Percentiles rank a stretch among this genome's conserved stretches.
Conservation (phyloP, 1,140 invertebrate genomes). For the Leptoteleia sp. region DNA sequence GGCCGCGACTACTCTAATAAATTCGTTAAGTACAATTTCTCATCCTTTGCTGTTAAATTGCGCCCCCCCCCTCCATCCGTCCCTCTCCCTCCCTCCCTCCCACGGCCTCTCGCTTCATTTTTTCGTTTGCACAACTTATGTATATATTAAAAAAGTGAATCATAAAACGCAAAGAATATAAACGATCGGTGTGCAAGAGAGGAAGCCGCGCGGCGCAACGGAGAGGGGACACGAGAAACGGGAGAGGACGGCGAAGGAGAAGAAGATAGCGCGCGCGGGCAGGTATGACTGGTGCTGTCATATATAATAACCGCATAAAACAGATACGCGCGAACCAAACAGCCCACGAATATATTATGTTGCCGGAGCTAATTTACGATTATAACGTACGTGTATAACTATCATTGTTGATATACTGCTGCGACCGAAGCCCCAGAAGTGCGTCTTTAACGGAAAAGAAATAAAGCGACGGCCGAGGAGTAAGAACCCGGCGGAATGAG, state of each 20-base stretch:
- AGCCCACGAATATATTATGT: slow-evolving; percentile 81
- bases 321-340: slow-evolving; percentile 81
- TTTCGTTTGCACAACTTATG: slow-evolving; percentile 19
- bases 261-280: slow-evolving; percentile 63
- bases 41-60: slow-evolving; percentile 39
- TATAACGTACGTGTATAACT: slow-evolving; percentile 82
- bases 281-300: slow-evolving; percentile 81
- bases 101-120: slow-evolving; percentile 16
- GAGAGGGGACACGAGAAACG: slow-evolving; percentile 17
- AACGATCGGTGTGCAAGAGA: slow-evolving; percentile 34
- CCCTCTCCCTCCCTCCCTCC: too few relatives aligned
- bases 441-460: slow-evolving; percentile 62
- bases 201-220: slow-evolving; percentile 2
- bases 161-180: slow-evolving; percentile 51
- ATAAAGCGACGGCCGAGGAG: slow-evolving; percentile 42
- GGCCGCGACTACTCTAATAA: slow-evolving; percentile 20
- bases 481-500: slow-evolving; percentile 32
- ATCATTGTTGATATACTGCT: slow-evolving; percentile 82
- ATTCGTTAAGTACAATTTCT: slow-evolving; percentile 47
- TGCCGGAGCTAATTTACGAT: slow-evolving; percentile 82
- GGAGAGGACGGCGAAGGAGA: slow-evolving; percentile 21
- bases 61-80: too few relatives aligned
- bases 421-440: slow-evolving; percentile 61
- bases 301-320: slow-evolving; percentile 83
- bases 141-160: slow-evolving; percentile 43